A percentile compares a stretch with the other conserved stretches of the same genome.
Evolutionary conservation across 2,888 invertebrate genomes (phyloP).

Genomic region (Apodemia hepburni): DNA sequence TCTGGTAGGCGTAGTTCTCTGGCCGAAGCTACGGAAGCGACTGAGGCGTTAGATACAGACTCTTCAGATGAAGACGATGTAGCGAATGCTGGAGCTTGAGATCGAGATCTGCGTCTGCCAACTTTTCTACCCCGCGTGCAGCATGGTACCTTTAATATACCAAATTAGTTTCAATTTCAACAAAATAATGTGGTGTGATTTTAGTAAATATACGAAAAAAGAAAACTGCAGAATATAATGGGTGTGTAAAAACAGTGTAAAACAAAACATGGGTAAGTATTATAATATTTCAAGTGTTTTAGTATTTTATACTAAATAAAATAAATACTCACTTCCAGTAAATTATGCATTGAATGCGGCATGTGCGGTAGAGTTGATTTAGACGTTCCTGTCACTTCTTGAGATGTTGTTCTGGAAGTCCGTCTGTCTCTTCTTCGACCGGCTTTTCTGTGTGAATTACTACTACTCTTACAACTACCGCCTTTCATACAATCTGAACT

Average conservation of each 20-base stretch:
- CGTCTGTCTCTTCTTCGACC: slow-evolving; percentile 82
- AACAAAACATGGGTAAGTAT: too few species aligned
- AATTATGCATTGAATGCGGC: slow-evolving; percentile 77
- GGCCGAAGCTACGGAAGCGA: slow-evolving; percentile 68
- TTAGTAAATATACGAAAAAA: too few species aligned
- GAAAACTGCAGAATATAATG: neutral
- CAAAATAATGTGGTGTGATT: too few species aligned
- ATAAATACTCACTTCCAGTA: slow-evolving; percentile 77
- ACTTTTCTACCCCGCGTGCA: slow-evolving; percentile 59
- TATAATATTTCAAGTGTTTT: too few species aligned
- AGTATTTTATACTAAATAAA: too few species aligned
- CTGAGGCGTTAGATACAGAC: slow-evolving; percentile 66
- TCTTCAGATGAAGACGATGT: slow-evolving; percentile 64
- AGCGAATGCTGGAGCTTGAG: slow-evolving; percentile 66
- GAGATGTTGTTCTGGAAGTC: slow-evolving; percentile 73
- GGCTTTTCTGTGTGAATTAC: slow-evolving; percentile 79
- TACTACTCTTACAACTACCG: slow-evolving; percentile 71
- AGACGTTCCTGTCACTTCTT: slow-evolving; percentile 65
- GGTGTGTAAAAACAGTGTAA: too few species aligned
- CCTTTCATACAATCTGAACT: slow-evolving; percentile 84
- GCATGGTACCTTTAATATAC: slow-evolving; percentile 54
- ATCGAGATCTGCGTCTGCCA: slow-evolving; percentile 61
- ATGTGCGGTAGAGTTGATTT: slow-evolving; percentile 78
- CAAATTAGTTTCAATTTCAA: neutral
- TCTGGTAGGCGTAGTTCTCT: slow-evolving; percentile 62